phyloP scores from a whole-genome alignment of 30 jellyfish, hydroid and myxozoan genomes.

The Calvadosia cruxmelitensis region DNA sequence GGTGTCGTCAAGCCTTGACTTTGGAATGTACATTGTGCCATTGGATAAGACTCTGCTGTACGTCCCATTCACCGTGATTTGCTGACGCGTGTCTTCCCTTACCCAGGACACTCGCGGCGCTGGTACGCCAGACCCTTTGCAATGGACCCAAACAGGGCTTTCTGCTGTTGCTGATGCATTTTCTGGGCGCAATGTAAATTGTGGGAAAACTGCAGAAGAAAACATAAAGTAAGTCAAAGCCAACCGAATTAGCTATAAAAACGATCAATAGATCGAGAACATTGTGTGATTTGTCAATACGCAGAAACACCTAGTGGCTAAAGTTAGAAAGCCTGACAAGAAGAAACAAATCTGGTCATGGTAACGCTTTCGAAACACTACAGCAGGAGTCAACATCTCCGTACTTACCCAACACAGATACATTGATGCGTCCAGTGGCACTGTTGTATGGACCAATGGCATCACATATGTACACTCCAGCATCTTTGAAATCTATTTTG shows the following conservation, averaged over 20 bases:
- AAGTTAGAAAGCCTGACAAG: too few relatives aligned
- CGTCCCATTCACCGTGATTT: constrained; percentile 16
- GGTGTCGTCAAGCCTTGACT: constrained; percentile 23
- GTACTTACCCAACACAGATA: constrained; percentile 50
- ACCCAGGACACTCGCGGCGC: constrained; percentile 45
- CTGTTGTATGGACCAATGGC: constrained; percentile 44
- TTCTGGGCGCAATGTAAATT: constrained; percentile 39
- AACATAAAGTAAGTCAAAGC: too few relatives aligned
- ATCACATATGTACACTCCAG: constrained; percentile 47
- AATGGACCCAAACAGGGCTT: constrained; percentile 50
- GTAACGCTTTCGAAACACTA: too few relatives aligned
- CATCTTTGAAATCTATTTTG: constrained; percentile 35
- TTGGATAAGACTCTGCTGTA: constrained; percentile 31
- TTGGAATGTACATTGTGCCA: constrained; percentile 38
- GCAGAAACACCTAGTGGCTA: too few relatives aligned
- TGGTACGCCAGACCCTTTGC: constrained; percentile 73
- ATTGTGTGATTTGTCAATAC: too few relatives aligned
- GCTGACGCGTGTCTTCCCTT: constrained; percentile 12
- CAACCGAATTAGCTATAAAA: too few relatives aligned
- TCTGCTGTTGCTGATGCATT: constrained; percentile 38
- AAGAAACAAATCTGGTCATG: too few relatives aligned
- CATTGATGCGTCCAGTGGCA: constrained; percentile 17
- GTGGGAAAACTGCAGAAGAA: constrained; percentile 36
- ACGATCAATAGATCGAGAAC: too few relatives aligned
- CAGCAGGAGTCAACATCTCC: too few relatives aligned